Evolutionary conservation across 2,888 invertebrate species (phyloP).

Genomic region (Volucella inflata): DNA sequence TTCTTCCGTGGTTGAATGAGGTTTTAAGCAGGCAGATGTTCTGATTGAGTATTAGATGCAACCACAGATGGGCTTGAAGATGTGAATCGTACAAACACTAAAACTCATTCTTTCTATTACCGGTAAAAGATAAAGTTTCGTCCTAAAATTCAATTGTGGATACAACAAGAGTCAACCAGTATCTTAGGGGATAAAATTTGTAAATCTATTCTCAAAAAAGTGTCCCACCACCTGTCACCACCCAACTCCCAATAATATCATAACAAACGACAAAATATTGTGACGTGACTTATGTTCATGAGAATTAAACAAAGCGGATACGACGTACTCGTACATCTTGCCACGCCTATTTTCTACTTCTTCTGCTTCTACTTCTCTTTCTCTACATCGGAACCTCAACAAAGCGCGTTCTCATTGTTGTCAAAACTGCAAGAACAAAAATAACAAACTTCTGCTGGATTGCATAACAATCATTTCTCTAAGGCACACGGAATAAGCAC

Average conservation of each 20-base stretch:
- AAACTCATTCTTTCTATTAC: no score
- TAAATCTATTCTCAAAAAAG: not conserved
- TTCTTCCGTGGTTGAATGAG: no score
- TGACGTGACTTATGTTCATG: conserved; percentile 43
- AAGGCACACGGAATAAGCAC: conserved; percentile 13
- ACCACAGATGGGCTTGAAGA: no score
- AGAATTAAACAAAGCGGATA: conserved; percentile 34
- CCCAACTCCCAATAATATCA: not conserved
- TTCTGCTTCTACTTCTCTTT: not conserved
- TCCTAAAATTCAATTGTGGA: no score
- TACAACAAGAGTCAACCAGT: no score
- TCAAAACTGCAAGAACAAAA: not conserved
- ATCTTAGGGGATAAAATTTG: no score
- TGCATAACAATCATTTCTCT: conserved; percentile 35
- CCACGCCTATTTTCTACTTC: conserved; percentile 26
- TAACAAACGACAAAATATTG: conserved; percentile 23
- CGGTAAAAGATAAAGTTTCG: no score
- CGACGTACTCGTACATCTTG: conserved; percentile 13
- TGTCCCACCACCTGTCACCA: not conserved
- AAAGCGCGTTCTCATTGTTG: conserved; percentile 19
- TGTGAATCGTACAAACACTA: no score
- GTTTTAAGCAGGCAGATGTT: no score
- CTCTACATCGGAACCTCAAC: not conserved
- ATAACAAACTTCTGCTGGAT: not conserved
- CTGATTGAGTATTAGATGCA: no score